Evolutionary conservation across 1,140 invertebrate genomes (phyloP).

Genomic region (Mylabris phalerata): DNA sequence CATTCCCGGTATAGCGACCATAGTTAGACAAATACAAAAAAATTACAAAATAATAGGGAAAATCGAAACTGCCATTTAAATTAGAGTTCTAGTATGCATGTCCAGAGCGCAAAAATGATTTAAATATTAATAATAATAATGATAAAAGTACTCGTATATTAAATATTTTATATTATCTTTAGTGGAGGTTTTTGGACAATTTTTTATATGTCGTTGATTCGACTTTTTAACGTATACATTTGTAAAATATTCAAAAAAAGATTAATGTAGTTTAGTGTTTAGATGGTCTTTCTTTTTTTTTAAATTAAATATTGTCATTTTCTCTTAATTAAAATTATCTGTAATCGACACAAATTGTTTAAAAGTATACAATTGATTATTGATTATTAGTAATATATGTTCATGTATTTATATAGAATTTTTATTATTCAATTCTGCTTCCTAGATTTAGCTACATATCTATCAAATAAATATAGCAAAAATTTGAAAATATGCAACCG

Average conservation of each 20-base stretch:
- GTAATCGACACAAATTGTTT: conserved; percentile 6
- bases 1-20: conserved; percentile 33
- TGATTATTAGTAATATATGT: background rate
- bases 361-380: conserved; percentile 16
- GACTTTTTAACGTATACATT: conserved; percentile 38
- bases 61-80: conserved; percentile 30
- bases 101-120: conserved; percentile 26
- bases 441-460: conserved; percentile 24
- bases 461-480: background rate
- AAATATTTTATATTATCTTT: conserved; percentile 33
- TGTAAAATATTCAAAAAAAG: conserved; percentile 32
- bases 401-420: conserved; percentile 21
- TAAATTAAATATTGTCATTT: background rate
- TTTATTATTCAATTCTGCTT: conserved; percentile 8
- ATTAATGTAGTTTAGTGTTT: conserved; percentile 29
- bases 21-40: conserved; percentile 7
- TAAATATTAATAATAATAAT: conserved; percentile 24
- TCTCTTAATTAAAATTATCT: background rate
- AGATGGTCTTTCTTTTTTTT: conserved; percentile 8
- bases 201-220: conserved; percentile 35
- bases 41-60: conserved; percentile 27
- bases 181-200: conserved; percentile 31
- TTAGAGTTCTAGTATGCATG: conserved; percentile 22
- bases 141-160: conserved; percentile 29
- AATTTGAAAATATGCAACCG: background rate